phyloP scores from a whole-genome alignment of 1,140 invertebrate genomes.

The Homarus americanus region DNA sequence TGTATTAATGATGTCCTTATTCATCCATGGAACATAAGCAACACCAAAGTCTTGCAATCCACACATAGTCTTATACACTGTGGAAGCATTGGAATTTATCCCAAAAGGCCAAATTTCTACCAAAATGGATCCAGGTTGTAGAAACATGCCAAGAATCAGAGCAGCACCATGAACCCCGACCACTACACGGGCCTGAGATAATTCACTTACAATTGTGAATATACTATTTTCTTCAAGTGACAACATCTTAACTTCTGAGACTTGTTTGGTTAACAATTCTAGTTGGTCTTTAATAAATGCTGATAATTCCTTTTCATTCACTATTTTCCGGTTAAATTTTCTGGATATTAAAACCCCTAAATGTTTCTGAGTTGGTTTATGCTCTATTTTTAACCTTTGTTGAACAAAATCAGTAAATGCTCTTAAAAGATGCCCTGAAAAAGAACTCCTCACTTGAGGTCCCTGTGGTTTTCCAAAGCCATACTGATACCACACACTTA shows the following conservation, averaged over 20 bases:
- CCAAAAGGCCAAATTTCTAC: slow-evolving; percentile 51
- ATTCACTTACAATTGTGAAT: not conserved
- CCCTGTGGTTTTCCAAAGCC: slow-evolving; percentile 32
- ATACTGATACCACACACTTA: slow-evolving; percentile 42
- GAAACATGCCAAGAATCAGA: slow-evolving; percentile 37
- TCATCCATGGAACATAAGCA: slow-evolving; percentile 33
- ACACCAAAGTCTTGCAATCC: slow-evolving; percentile 18
- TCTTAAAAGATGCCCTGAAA: slow-evolving; percentile 8
- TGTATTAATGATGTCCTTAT: slow-evolving; percentile 30
- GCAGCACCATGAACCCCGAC: slow-evolving; percentile 42
- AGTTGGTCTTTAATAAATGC: not conserved
- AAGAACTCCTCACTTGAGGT: not conserved
- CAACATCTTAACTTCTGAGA: not conserved
- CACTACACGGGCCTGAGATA: not conserved
- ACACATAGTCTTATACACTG: slow-evolving; percentile 41
- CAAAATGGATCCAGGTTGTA: slow-evolving; percentile 35
- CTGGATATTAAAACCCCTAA: slow-evolving; percentile 20
- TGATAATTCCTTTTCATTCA: slow-evolving; percentile 4
- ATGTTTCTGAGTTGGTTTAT: not conserved
- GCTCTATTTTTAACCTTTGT: not conserved
- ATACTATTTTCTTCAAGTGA: not conserved
- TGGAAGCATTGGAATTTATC: slow-evolving; percentile 8
- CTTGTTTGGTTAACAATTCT: not conserved
- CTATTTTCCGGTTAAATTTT: slow-evolving; percentile 3
- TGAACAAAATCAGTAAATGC: slow-evolving; percentile 9